These are phyloP conservation scores for Cuculus canorus DNA, from an alignment of 2,797 vertebrate genomes.

Conservation along the genomic window DNA sequence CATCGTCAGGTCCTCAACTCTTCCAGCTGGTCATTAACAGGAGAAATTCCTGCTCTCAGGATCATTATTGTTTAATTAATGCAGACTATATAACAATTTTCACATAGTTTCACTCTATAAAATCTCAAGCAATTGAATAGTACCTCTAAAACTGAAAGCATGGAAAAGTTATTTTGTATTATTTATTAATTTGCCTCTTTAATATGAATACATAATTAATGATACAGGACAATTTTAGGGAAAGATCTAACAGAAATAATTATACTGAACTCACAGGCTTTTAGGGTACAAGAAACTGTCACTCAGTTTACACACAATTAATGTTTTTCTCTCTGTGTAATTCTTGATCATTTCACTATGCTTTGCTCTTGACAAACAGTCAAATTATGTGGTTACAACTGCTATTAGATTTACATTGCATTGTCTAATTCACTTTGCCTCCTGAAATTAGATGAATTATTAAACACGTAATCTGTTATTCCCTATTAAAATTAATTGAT, in stretches of 20 bases:
- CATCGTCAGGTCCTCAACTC: neutral
- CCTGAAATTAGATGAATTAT: slow-evolving; percentile 82
- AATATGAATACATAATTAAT: slow-evolving; percentile 44
- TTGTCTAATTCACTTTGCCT: slow-evolving; percentile 80
- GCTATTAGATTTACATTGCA: slow-evolving; percentile 77
- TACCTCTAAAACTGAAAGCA: neutral
- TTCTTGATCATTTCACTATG: slow-evolving; percentile 69
- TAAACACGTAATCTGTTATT: slow-evolving; percentile 80
- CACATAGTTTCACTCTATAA: neutral
- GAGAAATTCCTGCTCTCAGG: slow-evolving; percentile 17
- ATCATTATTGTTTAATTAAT: slow-evolving; percentile 66
- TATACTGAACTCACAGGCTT: slow-evolving; percentile 44
- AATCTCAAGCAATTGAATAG: neutral
- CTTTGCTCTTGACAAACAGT: slow-evolving; percentile 76
- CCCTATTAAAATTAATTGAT: slow-evolving; percentile 84
- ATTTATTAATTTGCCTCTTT: slow-evolving; percentile 46
- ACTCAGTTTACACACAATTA: slow-evolving; percentile 69
- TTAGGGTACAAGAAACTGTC: slow-evolving; percentile 66
- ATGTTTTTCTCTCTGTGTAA: slow-evolving; percentile 62
- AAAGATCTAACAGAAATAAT: slow-evolving; percentile 64
- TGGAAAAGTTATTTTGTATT: slow-evolving; percentile 20
- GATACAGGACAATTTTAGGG: slow-evolving; percentile 29
- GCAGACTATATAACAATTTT: slow-evolving; percentile 35
- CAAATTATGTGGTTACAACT: slow-evolving; percentile 71
- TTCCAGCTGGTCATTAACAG: slow-evolving; percentile 46